Evolutionary conservation across 2,888 invertebrate species (phyloP), one percentile per base, ranked within the genome.

Genomic region (Mystacides longicornis): DNA sequence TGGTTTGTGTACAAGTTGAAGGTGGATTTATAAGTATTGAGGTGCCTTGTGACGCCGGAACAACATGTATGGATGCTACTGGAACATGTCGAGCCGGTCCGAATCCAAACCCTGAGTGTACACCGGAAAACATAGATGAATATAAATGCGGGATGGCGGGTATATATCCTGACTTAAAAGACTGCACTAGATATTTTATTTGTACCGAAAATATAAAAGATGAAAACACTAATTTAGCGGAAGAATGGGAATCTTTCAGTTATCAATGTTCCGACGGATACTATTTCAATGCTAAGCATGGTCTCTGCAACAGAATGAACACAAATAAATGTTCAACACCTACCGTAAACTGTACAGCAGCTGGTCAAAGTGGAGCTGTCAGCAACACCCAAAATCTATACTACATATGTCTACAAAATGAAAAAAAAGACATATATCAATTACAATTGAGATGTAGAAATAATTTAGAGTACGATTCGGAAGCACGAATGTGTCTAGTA

Each of bases 21-120:
- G n/a, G n/a, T n/a, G n/a, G n/a, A n/a, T n/a, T n/a, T n/a, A n/a
- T n/a, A n/a, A n/a, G n/a, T n/a, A n/a, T n/a, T n/a, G n/a, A n/a
- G n/a, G n/a, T n/a, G n/a, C n/a, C n/a, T n/a, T n/a, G n/a, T n/a
- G n/a, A n/a, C n/a, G n/a, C n/a, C n/a, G n/a, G n/a, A n/a, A n/a
- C n/a, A 37, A 57, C 60, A 3, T 60, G 60, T 23, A 16, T 50
- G 9, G 3, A 4, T 9, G 9, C 50, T 3, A 55, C 33, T 1
- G 50, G 50, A 14, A 3, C 16, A 0, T 60, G 60, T 50, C 47
- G 52, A 2, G 11, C 46, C 2, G 51, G 11, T 5, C 52, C 49
- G 4, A 58, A 60, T 19, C 33, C 50, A 2, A n/a, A n/a, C n/a
- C n/a, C n/a, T n/a, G 52, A 57, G 3, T 60, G 60, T n/a, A 21